Evolutionary conservation across 2,888 invertebrate genomes (phyloP).

Genomic region (Octonoba sinensis): DNA sequence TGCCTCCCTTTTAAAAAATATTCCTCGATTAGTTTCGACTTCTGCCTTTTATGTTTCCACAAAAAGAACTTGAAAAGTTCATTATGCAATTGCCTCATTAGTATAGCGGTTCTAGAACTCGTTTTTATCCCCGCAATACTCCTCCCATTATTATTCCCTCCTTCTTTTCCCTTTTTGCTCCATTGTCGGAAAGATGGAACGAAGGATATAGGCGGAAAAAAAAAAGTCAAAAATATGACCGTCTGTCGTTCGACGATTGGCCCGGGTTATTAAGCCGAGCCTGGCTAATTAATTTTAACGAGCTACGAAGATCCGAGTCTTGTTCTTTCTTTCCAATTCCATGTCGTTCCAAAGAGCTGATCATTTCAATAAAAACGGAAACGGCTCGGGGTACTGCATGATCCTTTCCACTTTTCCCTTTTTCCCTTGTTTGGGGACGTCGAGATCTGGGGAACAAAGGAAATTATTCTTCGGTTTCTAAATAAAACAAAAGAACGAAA

Average conservation of each 20-base stretch:
- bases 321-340: constrained; percentile 4
- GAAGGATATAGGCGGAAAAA: constrained; percentile 12
- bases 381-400: constrained; percentile 2
- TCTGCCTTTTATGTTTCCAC: constrained; percentile 55
- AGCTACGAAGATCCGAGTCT: constrained; percentile 36
- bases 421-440: constrained; percentile 52
- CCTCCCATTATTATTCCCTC: constrained; percentile 5
- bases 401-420: constrained; percentile 1
- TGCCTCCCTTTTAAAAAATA: constrained; percentile 45
- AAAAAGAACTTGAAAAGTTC: constrained; percentile 54
- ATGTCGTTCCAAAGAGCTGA: constrained; percentile 1
- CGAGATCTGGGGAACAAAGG: constrained; percentile 43
- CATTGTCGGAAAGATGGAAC: constrained; percentile 11
- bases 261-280: constrained; percentile 45
- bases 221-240: constrained; percentile 30
- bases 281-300: constrained; percentile 61
- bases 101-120: constrained; percentile 31
- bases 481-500: constrained; percentile 54
- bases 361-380: constrained; percentile 53
- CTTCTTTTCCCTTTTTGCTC: constrained; percentile 22
- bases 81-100: constrained; percentile 64
- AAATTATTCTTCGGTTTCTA: constrained; percentile 63
- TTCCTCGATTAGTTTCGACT: constrained; percentile 58
- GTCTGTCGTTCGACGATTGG: constrained; percentile 31
- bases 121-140: constrained; percentile 22